phyloP scores from a whole-genome alignment of 2,113 vertebrate genomes.

The Asarcornis scutulata region DNA sequence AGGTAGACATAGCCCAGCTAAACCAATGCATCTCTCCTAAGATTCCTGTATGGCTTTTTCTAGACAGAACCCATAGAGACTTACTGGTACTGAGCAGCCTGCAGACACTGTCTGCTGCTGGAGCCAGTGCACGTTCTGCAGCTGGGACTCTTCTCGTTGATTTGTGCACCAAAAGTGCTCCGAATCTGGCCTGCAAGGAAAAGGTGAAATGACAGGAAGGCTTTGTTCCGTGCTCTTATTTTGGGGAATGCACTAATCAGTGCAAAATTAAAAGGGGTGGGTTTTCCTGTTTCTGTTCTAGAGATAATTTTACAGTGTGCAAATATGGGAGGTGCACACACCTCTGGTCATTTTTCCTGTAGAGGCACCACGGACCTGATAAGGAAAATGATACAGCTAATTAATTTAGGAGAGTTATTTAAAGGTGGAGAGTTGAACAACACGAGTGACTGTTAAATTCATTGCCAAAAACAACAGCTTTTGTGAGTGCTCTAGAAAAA shows the following conservation, averaged over 20 bases:
- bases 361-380: constrained; percentile 42
- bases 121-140: background rate
- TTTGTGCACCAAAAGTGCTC: background rate
- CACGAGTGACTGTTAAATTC: background rate
- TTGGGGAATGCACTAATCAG: background rate
- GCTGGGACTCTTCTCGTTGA: background rate
- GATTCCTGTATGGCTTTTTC: background rate
- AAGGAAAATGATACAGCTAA: constrained; percentile 39
- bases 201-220: background rate
- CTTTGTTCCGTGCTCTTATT: background rate
- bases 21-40: background rate
- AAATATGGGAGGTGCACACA: constrained; percentile 47
- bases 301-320: background rate
- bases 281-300: constrained; percentile 56
- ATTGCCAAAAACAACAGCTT: constrained; percentile 4
- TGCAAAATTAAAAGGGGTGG: background rate
- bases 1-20: background rate
- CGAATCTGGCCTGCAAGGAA: background rate
- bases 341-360: constrained; percentile 58
- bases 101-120: background rate
- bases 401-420: constrained; percentile 39
- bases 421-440: constrained; percentile 31
- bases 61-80: background rate
- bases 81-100: background rate
- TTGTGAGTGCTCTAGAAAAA: background rate